These are phyloP conservation scores for Standfussiana lucernea DNA, from an alignment of 2,888 invertebrate species.

Conservation along the genomic window DNA sequence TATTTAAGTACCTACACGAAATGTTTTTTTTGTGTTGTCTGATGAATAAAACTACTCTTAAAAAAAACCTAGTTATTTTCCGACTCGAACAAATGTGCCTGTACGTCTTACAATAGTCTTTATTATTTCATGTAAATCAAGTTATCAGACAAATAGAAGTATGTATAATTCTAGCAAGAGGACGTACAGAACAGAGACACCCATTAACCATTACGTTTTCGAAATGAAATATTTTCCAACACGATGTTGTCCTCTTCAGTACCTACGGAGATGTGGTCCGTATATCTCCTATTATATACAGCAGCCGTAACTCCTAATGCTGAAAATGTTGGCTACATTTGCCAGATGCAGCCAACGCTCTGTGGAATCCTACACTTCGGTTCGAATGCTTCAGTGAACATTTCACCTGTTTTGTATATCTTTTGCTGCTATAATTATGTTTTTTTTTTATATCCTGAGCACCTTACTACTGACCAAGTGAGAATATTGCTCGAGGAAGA, in stretches of 20 bases:
- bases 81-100: neutral
- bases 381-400: constrained; percentile 14
- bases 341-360: constrained; percentile 39
- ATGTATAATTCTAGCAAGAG: neutral
- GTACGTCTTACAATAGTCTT: neutral
- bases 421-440: constrained; percentile 4
- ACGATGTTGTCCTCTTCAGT: neutral
- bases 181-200: neutral
- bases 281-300: constrained; percentile 29
- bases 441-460: neutral
- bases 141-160: neutral
- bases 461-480: neutral
- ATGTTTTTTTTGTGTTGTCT: neutral
- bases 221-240: constrained; percentile 11
- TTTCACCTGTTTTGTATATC: constrained; percentile 22
- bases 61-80: neutral
- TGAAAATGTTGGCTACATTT: constrained; percentile 43
- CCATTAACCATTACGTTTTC: neutral
- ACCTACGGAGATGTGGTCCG: constrained; percentile 4
- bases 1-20: neutral
- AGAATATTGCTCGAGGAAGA: neutral
- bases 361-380: constrained; percentile 6
- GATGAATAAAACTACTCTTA: neutral
- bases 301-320: constrained; percentile 34
- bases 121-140: neutral